Evolutionary conservation across 2,797 vertebrate species (phyloP).

Genomic region (Xiphophorus birchmanni): DNA sequence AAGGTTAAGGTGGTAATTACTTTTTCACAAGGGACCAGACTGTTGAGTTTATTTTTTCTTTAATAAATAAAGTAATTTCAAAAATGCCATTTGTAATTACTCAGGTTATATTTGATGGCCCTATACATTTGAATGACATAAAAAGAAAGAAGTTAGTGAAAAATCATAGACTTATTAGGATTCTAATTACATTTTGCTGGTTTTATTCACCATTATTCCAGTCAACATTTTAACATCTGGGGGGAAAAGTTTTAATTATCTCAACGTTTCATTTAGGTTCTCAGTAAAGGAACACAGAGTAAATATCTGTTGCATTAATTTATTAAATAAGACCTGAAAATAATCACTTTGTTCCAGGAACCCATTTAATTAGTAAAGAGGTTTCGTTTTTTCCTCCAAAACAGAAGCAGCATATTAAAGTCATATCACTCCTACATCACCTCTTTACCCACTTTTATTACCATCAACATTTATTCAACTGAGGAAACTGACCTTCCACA

Average conservation of each 20-base stretch:
- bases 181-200: background rate
- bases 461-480: constrained; percentile 9
- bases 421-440: constrained; percentile 23
- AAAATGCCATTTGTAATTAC: background rate
- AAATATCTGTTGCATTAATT: constrained; percentile 38
- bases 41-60: background rate
- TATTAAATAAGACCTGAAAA: constrained; percentile 59
- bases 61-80: background rate
- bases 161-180: background rate
- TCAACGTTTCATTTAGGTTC: background rate
- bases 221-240: background rate
- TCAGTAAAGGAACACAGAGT: constrained; percentile 34
- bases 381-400: constrained; percentile 39
- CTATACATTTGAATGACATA: background rate
- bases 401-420: constrained; percentile 34
- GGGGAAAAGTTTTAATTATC: background rate
- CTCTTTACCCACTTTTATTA: constrained; percentile 14
- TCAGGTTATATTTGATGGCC: background rate
- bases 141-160: background rate
- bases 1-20: background rate
- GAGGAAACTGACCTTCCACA: constrained; percentile 10
- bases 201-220: background rate
- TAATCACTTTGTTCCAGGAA: constrained; percentile 20
- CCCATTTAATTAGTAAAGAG: constrained; percentile 30
- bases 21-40: background rate